These are phyloP conservation scores for Candoia aspera DNA, from an alignment of 2,113 vertebrate genomes.

Conservation along the genomic window DNA sequence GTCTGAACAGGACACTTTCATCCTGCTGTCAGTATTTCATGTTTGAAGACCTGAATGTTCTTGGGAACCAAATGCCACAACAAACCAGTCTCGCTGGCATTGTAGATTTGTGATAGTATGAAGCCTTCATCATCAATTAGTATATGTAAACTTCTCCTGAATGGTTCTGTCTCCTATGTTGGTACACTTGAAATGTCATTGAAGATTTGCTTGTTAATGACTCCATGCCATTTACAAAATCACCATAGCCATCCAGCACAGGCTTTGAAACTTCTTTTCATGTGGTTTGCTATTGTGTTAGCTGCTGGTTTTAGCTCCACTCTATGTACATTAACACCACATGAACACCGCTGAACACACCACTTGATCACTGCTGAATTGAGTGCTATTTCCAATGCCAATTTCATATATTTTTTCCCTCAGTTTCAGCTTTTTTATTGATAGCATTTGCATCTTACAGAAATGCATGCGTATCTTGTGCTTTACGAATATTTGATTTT, in stretches of 20 bases:
- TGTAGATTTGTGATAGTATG: not conserved
- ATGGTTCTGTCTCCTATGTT: not conserved
- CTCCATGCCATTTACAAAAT: not conserved
- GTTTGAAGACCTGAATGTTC: not conserved
- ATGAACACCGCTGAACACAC: not conserved
- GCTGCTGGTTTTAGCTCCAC: not conserved
- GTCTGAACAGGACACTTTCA: too few relatives aligned
- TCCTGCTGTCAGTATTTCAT: not conserved
- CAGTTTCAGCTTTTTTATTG: not conserved
- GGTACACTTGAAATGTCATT: not conserved
- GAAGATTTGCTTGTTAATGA: not conserved
- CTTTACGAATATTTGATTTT: not conserved
- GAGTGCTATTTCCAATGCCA: not conserved
- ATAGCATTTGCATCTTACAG: not conserved
- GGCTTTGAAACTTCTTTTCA: not conserved
- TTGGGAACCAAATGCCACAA: not conserved
- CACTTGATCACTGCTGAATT: not conserved
- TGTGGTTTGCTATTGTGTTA: slow-evolving; percentile 1
- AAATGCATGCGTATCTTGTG: not conserved
- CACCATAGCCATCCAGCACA: not conserved
- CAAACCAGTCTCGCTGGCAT: not conserved
- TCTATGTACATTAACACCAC: not conserved
- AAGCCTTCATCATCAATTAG: not conserved
- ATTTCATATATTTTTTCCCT: not conserved
- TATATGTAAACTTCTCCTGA: not conserved